Evolutionary conservation across 2,113 vertebrate genomes (phyloP).

Genomic region (Bostrychus sinensis): DNA sequence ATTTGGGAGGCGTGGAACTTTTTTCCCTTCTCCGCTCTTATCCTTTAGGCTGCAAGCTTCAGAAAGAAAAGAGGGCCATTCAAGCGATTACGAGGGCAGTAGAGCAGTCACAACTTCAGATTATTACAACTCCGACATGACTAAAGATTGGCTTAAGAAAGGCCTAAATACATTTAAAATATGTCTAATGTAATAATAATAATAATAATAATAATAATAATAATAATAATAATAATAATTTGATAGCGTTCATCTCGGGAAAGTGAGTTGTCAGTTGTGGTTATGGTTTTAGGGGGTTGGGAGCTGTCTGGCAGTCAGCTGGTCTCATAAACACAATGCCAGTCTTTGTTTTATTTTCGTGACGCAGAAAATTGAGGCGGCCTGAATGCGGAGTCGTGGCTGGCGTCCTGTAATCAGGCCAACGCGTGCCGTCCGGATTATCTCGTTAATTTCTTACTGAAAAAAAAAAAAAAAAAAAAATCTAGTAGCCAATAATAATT

Average conservation of each 20-base stretch:
- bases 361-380: conserved; percentile 91
- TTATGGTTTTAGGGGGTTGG: conserved; percentile 7
- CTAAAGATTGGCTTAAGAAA: neutral
- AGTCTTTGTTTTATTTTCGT: conserved; percentile 83
- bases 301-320: conserved; percentile 70
- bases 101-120: conserved; percentile 23
- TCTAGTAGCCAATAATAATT: conserved; percentile 90
- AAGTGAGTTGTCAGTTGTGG: conserved; percentile 48
- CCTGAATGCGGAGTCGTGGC: conserved; percentile 82
- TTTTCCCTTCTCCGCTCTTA: conserved; percentile 15
- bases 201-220: conserved; percentile 8
- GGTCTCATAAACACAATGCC: conserved; percentile 71
- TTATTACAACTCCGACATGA: conserved; percentile 6
- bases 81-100: conserved; percentile 36
- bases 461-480: conserved; percentile 76
- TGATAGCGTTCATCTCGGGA: conserved; percentile 44
- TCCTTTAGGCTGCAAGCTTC: conserved; percentile 13
- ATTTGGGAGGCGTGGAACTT: conserved; percentile 73
- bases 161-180: neutral
- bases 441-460: conserved; percentile 92
- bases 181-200: conserved; percentile 3
- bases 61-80: conserved; percentile 25
- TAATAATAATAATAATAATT: neutral
- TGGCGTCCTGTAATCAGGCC: conserved; percentile 93
- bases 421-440: conserved; percentile 97